phyloP scores from a whole-genome alignment of 2,113 vertebrate species.

The Aviceda subcristata region DNA sequence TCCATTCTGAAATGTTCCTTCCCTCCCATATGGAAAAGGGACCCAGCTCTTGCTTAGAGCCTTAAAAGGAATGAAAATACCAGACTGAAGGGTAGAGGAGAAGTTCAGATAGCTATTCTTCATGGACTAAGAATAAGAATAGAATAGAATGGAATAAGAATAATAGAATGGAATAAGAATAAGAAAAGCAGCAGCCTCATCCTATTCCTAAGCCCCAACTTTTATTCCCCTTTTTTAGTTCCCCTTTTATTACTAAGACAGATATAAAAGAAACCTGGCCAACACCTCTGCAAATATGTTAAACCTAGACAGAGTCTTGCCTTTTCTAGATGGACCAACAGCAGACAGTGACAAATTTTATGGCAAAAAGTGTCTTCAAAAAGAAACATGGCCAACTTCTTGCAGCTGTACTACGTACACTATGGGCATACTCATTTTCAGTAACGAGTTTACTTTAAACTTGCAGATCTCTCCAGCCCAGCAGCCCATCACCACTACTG shows the following conservation, averaged over 20 bases:
- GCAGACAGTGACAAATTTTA: background rate
- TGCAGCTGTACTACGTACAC: rapidly evolving
- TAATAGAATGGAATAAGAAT: background rate
- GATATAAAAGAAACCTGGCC: background rate
- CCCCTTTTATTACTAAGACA: background rate
- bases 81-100: background rate
- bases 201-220: background rate
- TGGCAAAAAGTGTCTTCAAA: background rate
- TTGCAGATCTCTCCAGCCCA: background rate
- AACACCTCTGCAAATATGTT: background rate
- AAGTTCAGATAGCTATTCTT: background rate
- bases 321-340: background rate
- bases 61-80: background rate
- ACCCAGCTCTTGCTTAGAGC: background rate
- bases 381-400: background rate
- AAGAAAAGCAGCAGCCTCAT: background rate
- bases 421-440: rapidly evolving
- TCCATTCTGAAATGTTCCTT: background rate
- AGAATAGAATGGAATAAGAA: background rate
- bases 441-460: background rate
- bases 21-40: background rate
- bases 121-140: background rate
- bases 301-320: background rate
- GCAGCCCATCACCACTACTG: background rate
- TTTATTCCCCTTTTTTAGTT: background rate